These are phyloP conservation scores for Podilymbus podiceps DNA, from an alignment of 2,113 vertebrate species.

Conservation along the genomic window DNA sequence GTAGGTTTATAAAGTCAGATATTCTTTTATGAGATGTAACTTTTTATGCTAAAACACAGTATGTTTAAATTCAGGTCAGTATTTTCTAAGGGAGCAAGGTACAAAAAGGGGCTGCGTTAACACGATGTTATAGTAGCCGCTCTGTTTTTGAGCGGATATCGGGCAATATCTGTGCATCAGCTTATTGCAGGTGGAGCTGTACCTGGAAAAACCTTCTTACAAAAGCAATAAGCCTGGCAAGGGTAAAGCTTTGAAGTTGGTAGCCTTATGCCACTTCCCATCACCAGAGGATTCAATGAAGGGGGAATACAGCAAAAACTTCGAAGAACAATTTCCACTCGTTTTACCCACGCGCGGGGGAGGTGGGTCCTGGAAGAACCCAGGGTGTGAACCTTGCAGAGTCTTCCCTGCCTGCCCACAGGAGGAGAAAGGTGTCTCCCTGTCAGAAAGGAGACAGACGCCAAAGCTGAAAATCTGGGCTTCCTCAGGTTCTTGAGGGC, in stretches of 20 bases:
- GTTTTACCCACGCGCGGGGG: not conserved
- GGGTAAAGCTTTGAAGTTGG: not conserved
- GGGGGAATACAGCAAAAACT: not conserved
- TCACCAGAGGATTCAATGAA: not conserved
- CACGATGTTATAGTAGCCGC: not conserved
- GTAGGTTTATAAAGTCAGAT: conserved; percentile 71
- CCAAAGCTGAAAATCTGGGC: not conserved
- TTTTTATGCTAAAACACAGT: conserved; percentile 60
- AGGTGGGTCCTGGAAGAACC: not conserved
- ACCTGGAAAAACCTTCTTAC: not conserved
- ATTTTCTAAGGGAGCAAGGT: conserved; percentile 22
- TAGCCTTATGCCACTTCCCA: not conserved
- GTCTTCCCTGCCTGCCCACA: not conserved
- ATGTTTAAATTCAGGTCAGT: conserved; percentile 67
- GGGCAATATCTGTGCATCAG: not conserved
- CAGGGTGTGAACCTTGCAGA: rapidly evolving
- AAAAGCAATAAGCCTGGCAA: not conserved
- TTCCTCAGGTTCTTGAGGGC: not conserved
- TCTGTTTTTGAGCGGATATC: conserved; percentile 21
- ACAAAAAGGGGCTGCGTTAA: conserved; percentile 3
- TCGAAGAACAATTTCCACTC: not conserved
- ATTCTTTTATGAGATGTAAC: conserved; percentile 75
- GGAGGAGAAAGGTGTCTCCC: not conserved
- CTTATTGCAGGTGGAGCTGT: not conserved
- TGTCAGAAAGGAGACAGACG: not conserved